Conservation (phyloP, 2,113 vertebrate genomes). For the Ursus arctos region DNA sequence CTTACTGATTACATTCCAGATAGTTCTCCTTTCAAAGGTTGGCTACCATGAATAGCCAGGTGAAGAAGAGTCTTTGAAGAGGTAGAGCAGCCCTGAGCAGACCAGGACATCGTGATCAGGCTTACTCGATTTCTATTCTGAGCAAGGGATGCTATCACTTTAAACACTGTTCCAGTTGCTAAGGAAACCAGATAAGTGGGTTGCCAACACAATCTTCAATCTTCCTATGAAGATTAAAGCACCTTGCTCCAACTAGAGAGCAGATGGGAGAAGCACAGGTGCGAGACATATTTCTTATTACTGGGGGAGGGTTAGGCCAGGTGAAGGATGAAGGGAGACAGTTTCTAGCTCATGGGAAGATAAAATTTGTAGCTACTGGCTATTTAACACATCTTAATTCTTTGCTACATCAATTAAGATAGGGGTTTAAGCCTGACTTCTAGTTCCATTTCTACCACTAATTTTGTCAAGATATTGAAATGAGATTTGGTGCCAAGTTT, state of each 20-base stretch:
- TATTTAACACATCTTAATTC: background rate
- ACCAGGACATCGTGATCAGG: background rate
- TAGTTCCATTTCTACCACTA: background rate
- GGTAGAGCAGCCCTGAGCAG: background rate
- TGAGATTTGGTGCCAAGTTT: background rate
- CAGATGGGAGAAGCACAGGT: slow-evolving; percentile 7
- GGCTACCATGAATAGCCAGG: background rate
- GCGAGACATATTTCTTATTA: background rate
- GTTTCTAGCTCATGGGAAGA: background rate
- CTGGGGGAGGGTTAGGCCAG: background rate
- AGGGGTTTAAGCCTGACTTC: background rate
- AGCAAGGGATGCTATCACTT: slow-evolving; percentile 19
- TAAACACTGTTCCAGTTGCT: slow-evolving; percentile 58
- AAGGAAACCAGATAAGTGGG: slow-evolving; percentile 64
- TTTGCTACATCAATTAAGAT: background rate
- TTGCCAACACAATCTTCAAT: slow-evolving; percentile 48
- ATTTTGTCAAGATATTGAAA: background rate
- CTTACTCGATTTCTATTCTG: slow-evolving; percentile 56
- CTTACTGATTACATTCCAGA: background rate
- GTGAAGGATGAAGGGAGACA: background rate
- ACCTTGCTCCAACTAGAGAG: slow-evolving; percentile 24
- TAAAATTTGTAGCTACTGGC: background rate
- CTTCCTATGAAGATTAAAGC: slow-evolving; percentile 57
- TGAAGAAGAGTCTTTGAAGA: background rate
- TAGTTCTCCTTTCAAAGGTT: background rate